A percentile compares a stretch with the other conserved stretches of the same genome.
phyloP scores from a whole-genome alignment of 2,113 vertebrate species.

The Penelope pileata region DNA sequence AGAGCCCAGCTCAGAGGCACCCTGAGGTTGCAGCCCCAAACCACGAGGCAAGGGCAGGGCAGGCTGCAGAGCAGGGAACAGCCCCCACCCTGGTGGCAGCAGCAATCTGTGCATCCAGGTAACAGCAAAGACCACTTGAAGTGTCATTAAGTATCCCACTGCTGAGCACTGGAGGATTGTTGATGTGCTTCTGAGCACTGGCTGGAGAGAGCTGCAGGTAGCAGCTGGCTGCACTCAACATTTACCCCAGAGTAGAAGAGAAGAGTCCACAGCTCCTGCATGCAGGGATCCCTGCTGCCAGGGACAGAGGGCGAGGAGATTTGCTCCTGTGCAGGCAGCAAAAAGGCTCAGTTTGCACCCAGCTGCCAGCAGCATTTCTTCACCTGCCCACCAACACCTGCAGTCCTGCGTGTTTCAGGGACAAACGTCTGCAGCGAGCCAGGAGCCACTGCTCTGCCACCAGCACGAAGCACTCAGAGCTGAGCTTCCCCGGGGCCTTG shows the following conservation, averaged over 20 bases:
- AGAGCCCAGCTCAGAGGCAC: background rate
- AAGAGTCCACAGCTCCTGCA: background rate
- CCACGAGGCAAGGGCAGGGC: fast-evolving
- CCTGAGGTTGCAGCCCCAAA: background rate
- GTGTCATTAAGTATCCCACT: background rate
- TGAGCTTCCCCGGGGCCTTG: background rate
- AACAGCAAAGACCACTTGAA: background rate
- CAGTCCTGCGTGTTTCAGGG: background rate
- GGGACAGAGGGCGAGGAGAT: background rate
- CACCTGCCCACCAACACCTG: background rate
- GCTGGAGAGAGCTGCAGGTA: background rate
- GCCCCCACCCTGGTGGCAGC: background rate
- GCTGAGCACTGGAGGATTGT: background rate
- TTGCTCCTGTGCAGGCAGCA: background rate
- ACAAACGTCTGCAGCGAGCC: background rate
- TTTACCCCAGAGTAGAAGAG: background rate
- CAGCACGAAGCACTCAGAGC: background rate
- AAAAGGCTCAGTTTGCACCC: background rate
- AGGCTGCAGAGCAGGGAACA: background rate
- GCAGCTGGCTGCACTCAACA: background rate
- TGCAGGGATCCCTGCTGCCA: background rate
- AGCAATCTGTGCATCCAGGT: background rate
- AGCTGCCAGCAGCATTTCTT: background rate
- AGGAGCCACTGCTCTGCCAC: background rate
- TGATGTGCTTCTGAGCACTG: background rate